These are phyloP conservation scores for Lethrus apterus DNA, from an alignment of 1,140 invertebrate genomes.

Conservation along the genomic window DNA sequence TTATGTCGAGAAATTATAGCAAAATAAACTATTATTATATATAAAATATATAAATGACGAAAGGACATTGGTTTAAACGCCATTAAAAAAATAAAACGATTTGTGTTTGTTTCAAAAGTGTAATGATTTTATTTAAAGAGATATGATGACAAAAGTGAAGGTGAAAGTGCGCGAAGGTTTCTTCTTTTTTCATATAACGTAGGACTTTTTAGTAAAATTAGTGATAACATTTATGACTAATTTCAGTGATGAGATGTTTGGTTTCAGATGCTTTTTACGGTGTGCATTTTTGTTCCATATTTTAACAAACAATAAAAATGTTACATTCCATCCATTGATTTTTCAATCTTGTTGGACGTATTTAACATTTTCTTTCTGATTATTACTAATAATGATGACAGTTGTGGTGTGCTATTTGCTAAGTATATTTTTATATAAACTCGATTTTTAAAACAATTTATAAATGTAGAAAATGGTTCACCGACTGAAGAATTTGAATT, in stretches of 20 bases:
- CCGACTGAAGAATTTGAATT: slow-evolving; percentile 26
- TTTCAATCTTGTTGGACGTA: not conserved
- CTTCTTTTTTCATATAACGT: slow-evolving; percentile 31
- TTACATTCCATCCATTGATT: slow-evolving; percentile 18
- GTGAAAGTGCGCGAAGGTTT: slow-evolving; percentile 33
- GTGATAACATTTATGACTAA: slow-evolving; percentile 34
- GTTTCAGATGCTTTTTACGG: slow-evolving; percentile 4
- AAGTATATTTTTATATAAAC: slow-evolving; percentile 37
- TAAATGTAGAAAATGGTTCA: slow-evolving; percentile 37
- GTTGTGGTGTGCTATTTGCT: slow-evolving; percentile 35
- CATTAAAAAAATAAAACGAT: slow-evolving; percentile 4
- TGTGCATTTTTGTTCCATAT: slow-evolving; percentile 7
- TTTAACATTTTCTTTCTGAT: not conserved
- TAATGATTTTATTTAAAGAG: slow-evolving; percentile 6
- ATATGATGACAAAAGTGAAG: slow-evolving; percentile 24
- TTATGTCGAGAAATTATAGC: slow-evolving; percentile 13
- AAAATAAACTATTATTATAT: slow-evolving; percentile 36
- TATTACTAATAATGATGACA: not conserved
- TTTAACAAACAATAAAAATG: slow-evolving; percentile 2
- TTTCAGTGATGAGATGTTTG: slow-evolving; percentile 26
- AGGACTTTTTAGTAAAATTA: slow-evolving; percentile 31
- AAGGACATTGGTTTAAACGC: slow-evolving; percentile 27
- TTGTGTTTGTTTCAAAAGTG: slow-evolving; percentile 12
- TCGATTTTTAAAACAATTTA: slow-evolving; percentile 22
- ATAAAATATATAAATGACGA: slow-evolving; percentile 30